Conservation (phyloP, 2,113 vertebrate species). For the Boleophthalmus pectinirostris region DNA sequence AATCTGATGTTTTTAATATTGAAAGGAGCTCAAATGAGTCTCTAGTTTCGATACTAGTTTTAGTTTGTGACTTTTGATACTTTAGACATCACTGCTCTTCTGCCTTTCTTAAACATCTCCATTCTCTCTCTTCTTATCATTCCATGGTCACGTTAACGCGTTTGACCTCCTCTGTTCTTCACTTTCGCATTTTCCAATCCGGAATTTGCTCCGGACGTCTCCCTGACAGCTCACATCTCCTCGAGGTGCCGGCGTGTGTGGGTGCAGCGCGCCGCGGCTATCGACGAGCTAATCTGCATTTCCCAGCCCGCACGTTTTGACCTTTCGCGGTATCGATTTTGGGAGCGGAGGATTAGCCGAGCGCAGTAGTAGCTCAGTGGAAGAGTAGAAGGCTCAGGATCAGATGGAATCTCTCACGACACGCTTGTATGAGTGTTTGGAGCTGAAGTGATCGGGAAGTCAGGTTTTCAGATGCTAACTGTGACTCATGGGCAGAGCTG, state of each 20-base stretch:
- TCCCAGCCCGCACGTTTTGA: slow-evolving; percentile 53
- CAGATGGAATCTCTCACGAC: slow-evolving; percentile 15
- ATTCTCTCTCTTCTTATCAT: background rate
- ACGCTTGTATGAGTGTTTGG: background rate
- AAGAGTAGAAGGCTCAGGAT: slow-evolving; percentile 1
- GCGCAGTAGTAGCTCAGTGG: slow-evolving; percentile 31
- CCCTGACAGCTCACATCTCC: slow-evolving; percentile 5
- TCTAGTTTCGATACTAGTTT: too few relatives aligned
- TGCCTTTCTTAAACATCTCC: background rate
- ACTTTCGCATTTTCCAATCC: slow-evolving; percentile 13
- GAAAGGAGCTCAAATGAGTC: too few relatives aligned
- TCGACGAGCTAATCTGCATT: slow-evolving; percentile 59
- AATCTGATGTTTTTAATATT: too few relatives aligned
- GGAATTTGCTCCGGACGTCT: too few relatives aligned
- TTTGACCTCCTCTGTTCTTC: background rate
- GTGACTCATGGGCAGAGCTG: too few relatives aligned
- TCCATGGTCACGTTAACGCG: background rate
- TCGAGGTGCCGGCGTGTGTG: slow-evolving; percentile 25
- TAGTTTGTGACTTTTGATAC: too few relatives aligned
- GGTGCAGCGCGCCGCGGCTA: slow-evolving; percentile 36
- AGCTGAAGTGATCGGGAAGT: too few relatives aligned
- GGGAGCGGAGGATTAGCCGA: slow-evolving; percentile 49
- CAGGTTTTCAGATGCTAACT: too few relatives aligned
- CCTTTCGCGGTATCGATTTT: slow-evolving; percentile 59
- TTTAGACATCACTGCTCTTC: too few relatives aligned